phyloP scores from a whole-genome alignment of 2,113 vertebrate species.

The Callipepla squamata region DNA sequence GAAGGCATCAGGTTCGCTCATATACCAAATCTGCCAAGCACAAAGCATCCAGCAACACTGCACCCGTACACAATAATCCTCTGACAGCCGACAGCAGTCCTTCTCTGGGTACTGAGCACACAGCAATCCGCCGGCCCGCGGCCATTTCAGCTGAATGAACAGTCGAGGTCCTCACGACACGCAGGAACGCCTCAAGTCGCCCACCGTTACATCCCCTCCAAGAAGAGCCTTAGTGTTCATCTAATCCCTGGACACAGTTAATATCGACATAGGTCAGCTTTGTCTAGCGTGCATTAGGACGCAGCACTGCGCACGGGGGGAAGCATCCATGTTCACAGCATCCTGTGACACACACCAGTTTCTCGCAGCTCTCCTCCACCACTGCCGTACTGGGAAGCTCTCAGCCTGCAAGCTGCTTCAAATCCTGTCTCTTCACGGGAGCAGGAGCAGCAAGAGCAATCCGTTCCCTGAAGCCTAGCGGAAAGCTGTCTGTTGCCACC shows the following conservation, averaged over 20 bases:
- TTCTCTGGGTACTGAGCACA: neutral
- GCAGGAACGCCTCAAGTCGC: neutral
- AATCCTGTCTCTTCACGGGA: rapidly evolving
- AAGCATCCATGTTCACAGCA: neutral
- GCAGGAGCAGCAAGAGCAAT: neutral
- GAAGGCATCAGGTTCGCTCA: neutral
- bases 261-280: neutral
- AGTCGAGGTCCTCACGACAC: neutral
- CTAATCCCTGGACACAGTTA: neutral
- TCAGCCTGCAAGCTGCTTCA: neutral
- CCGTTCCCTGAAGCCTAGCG: neutral
- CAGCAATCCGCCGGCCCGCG: neutral
- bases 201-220: neutral
- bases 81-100: neutral
- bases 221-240: slow-evolving; percentile 31
- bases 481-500: neutral
- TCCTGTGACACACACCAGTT: neutral
- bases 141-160: neutral
- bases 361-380: neutral
- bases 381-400: neutral
- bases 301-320: neutral
- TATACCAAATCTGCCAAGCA: neutral
- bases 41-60: neutral
- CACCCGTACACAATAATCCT: neutral
- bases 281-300: neutral